Percentiles rank a stretch among this genome's conserved stretches.
phyloP scores from a whole-genome alignment of 2,888 invertebrate species.

The Dexiosoma caninum region DNA sequence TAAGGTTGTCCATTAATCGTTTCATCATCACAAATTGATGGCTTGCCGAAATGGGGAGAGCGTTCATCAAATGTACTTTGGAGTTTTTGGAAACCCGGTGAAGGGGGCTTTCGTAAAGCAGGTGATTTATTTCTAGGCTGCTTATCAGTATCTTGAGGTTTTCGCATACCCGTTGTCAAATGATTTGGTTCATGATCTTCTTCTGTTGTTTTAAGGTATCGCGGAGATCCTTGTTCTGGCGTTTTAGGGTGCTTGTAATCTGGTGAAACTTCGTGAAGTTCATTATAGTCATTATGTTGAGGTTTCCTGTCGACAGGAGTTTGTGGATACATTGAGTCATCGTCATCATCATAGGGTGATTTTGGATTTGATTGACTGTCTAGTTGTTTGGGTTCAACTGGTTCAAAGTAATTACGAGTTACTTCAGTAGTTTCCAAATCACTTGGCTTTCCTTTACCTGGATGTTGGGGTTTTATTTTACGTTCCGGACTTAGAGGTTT shows the following conservation, averaged over 20 bases:
- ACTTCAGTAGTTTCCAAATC: neutral
- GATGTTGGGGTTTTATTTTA: neutral
- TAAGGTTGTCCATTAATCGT: neutral
- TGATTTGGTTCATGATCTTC: neutral
- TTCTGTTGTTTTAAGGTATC: neutral
- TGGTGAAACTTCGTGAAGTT: neutral
- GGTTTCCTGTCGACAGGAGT: too few relatives aligned
- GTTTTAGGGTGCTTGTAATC: neutral
- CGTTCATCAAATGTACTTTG: conserved; percentile 29
- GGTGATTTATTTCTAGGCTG: conserved; percentile 4
- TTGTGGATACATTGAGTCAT: too few relatives aligned
- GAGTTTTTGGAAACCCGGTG: conserved; percentile 21
- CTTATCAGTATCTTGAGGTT: neutral
- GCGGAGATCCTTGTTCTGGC: neutral
- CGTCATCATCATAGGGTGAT: too few relatives aligned
- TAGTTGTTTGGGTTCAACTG: neutral
- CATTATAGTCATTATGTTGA: too few relatives aligned
- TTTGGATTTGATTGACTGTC: neutral
- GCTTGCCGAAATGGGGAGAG: neutral
- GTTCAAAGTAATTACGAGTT: neutral
- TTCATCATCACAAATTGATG: neutral
- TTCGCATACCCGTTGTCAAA: neutral
- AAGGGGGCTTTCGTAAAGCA: conserved; percentile 2
- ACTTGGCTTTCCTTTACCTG: neutral
- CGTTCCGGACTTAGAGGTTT: conserved; percentile 20